A percentile compares a stretch with the other conserved stretches of the same genome.
phyloP scores from a whole-genome alignment of 1,140 invertebrate species.

The Drosophila elegans region DNA sequence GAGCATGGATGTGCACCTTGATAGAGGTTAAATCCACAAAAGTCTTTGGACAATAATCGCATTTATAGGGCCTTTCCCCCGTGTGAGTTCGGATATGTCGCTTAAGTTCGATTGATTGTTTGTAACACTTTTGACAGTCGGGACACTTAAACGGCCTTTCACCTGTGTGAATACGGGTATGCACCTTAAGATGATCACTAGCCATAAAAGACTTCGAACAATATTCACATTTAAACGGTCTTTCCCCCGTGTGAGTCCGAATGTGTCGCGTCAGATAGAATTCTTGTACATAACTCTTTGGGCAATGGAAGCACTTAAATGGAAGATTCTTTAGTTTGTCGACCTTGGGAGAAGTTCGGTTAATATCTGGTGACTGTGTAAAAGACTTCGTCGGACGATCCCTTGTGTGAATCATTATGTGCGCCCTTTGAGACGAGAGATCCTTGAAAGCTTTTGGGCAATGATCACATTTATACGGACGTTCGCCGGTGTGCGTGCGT shows the following conservation, averaged over 20 bases:
- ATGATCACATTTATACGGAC: not conserved
- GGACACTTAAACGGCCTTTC: not conserved
- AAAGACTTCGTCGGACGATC: no score
- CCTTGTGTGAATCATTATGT: no score
- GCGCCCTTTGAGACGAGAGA: no score
- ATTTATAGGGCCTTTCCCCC: not conserved
- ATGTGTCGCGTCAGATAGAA: not conserved
- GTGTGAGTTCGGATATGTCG: not conserved
- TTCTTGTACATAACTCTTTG: not conserved
- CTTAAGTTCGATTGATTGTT: not conserved
- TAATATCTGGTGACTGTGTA: no score
- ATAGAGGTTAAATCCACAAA: not conserved
- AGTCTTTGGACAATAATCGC: not conserved
- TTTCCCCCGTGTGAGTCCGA: not conserved
- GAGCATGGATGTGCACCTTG: not conserved
- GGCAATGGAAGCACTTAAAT: not conserved
- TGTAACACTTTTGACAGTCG: not conserved
- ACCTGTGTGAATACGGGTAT: not conserved
- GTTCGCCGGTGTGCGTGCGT: not conserved
- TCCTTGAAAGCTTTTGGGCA: not conserved
- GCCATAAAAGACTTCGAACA: not conserved
- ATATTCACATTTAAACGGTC: not conserved
- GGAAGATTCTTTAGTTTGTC: no score
- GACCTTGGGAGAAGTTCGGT: no score
- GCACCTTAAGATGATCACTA: no score